Evolutionary conservation across 2,113 vertebrate species (phyloP).

Genomic region (Alligator sinensis): DNA sequence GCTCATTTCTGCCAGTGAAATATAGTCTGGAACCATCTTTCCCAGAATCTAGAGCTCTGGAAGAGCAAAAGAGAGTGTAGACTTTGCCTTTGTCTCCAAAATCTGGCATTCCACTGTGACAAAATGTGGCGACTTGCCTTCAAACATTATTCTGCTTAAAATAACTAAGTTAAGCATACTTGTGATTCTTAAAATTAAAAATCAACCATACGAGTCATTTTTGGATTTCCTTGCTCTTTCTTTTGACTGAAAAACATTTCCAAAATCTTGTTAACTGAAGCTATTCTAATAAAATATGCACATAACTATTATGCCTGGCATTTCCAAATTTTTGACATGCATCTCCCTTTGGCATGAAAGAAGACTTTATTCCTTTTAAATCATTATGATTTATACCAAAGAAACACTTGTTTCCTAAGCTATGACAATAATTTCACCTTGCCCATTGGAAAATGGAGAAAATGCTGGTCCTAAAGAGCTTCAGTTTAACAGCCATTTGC

Average conservation of each 20-base stretch:
- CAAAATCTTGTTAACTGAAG: rapidly evolving
- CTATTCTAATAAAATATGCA: neutral
- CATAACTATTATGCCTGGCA: neutral
- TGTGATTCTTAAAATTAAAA: neutral
- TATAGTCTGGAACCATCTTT: neutral
- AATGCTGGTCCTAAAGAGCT: conserved; percentile 35
- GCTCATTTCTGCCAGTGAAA: neutral
- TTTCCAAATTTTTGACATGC: neutral
- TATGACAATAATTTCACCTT: neutral
- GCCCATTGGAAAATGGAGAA: conserved; percentile 14
- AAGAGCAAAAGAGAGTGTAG: neutral
- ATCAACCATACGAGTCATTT: neutral
- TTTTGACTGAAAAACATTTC: neutral
- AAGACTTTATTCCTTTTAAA: neutral
- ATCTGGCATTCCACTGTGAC: neutral
- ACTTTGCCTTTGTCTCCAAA: neutral
- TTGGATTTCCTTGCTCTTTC: neutral
- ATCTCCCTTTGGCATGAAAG: neutral
- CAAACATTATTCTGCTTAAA: neutral
- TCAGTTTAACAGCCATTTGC: conserved; percentile 57
- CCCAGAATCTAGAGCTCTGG: neutral
- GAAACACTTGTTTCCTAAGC: conserved; percentile 29
- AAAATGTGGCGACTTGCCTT: neutral
- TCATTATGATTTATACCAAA: neutral
- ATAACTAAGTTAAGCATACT: neutral